These are phyloP conservation scores for Brachylomia viminalis DNA, from an alignment of 2,888 invertebrate genomes.

Conservation along the genomic window DNA sequence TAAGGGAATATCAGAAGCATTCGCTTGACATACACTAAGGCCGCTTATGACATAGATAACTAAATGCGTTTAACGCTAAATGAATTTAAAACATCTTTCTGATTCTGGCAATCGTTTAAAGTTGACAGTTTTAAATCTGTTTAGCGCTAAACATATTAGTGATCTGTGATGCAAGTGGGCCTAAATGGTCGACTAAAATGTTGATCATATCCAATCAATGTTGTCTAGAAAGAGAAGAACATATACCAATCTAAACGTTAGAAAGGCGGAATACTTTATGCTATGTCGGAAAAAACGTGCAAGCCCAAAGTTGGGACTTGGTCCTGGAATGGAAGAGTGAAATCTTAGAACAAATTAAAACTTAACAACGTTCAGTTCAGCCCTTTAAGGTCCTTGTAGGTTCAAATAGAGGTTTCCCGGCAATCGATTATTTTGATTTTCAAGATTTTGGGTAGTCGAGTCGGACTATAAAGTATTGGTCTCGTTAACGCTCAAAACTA, in stretches of 20 bases:
- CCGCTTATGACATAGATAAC: background rate
- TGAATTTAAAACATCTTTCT: background rate
- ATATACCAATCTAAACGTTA: background rate
- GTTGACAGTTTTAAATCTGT: background rate
- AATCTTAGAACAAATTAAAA: constrained; percentile 6
- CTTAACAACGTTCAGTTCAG: background rate
- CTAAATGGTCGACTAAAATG: background rate
- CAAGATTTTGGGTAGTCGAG: background rate
- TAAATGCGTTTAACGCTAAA: background rate
- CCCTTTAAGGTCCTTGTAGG: background rate
- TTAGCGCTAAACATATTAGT: background rate
- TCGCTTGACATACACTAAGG: background rate
- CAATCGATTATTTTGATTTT: background rate
- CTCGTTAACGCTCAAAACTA: background rate
- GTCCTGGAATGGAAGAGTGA: too few species aligned
- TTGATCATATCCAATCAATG: background rate
- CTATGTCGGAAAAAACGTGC: background rate
- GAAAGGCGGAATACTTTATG: background rate
- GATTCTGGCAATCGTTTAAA: background rate
- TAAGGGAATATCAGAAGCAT: background rate
- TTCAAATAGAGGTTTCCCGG: background rate
- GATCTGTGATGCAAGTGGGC: too few species aligned
- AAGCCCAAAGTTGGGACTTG: background rate
- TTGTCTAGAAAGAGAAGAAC: background rate
- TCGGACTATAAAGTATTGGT: background rate